Evolutionary conservation across 92 coral and sea anemone species (phyloP), one percentile per base, ranked within the genome.

Genomic region (Zoanthus gigantus): DNA sequence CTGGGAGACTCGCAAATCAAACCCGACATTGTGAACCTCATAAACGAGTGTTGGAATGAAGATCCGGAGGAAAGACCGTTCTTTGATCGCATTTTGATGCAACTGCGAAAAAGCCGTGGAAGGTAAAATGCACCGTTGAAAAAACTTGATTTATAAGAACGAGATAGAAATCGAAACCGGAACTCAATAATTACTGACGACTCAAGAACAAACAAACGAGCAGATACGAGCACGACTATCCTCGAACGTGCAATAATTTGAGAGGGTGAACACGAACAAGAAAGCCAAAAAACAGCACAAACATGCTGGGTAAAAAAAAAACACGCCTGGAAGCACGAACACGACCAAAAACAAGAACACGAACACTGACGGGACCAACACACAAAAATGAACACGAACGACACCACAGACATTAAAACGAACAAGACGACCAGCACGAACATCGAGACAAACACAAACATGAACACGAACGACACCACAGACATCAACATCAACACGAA

Each of bases 11-110:
- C 82, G 53, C 74, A 72, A 9, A 78, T 90, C 72, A 90, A 88
- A 73, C 86, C 94, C 0, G 93, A 93, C 52, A 71, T 90, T 78
- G 76, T 88, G 31, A 86, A 78, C 6, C 83, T 93, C 56, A 93
- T 93, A 90, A 87, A 80, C 46, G 90, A 88, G 4, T 93, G 95
- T 71, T 93, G 95, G 95, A 67, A 84, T 15, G 93, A 91, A 44
- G 76, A 78, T 4, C 92, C 95, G 1, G 95, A 93, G 17, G 91
- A 88, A 74, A 75, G 95, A 14, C 95, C 95, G 11, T 87, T 75
- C 11, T 93, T 88, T 66, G 86, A 88, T 57, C 92, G 87, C 83
- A 88, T 93, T 54, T 88, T 88, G 53, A 82, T 58, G 76, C 61
- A 78, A 37, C 87, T 90, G 14, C 86, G 87, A 77, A 90, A 90